Percentiles rank a stretch among this genome's conserved stretches.
Conservation (phyloP, 1,140 invertebrate species). For the Paraescarpia echinospica region DNA sequence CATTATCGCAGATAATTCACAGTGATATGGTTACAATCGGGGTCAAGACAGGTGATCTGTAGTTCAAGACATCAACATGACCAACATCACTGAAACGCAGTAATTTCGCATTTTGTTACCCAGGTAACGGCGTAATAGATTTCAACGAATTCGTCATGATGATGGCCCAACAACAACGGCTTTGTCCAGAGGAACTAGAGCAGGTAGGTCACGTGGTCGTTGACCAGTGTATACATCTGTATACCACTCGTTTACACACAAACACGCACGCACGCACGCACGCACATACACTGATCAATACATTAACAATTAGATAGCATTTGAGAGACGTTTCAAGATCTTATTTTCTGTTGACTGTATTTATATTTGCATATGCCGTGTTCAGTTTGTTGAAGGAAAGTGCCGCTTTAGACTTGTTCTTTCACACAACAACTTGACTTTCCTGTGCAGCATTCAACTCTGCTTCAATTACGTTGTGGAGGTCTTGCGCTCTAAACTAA, state of each 20-base stretch:
- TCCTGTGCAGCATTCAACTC: no score
- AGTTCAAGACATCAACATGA: not conserved
- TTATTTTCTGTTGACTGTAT: no score
- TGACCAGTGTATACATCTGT: not conserved
- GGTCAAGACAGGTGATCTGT: not conserved
- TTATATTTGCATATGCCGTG: no score
- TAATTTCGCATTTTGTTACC: not conserved
- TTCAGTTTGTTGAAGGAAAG: no score
- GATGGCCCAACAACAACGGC: slow-evolving; percentile 76
- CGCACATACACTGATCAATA: not conserved
- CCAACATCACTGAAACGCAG: not conserved
- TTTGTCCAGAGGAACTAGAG: slow-evolving; percentile 22
- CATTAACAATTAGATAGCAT: no score
- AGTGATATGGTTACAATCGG: not conserved
- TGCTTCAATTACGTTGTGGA: no score
- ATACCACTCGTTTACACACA: not conserved
- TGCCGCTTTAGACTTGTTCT: no score
- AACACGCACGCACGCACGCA: not conserved
- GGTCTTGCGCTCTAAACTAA: no score
- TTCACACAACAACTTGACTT: no score
- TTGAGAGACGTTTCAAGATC: no score
- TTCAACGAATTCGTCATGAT: slow-evolving; percentile 97
- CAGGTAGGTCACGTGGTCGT: not conserved
- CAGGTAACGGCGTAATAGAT: slow-evolving; percentile 96
- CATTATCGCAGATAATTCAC: not conserved